phyloP scores from a whole-genome alignment of 2,797 vertebrate species.

The Halcyon leucocephala region DNA sequence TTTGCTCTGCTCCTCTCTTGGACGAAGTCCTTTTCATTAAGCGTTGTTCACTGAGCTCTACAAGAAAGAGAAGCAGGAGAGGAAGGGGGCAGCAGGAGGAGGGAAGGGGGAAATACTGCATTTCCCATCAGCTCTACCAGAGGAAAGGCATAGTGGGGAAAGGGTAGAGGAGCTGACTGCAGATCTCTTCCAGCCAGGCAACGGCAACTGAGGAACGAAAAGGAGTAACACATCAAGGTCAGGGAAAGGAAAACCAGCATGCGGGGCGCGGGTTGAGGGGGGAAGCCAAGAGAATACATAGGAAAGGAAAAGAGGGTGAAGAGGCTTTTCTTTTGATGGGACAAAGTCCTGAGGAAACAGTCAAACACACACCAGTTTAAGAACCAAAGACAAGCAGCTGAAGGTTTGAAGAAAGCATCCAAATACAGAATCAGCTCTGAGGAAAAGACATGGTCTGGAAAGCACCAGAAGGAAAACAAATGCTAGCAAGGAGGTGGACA shows the following conservation, averaged over 20 bases:
- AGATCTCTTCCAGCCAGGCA: not conserved
- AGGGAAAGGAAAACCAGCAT: not conserved
- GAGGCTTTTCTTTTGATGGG: not conserved
- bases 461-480: not conserved
- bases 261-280: no score
- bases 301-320: not conserved
- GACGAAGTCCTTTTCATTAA: not conserved
- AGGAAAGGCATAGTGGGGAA: not conserved
- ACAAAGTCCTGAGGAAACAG: not conserved
- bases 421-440: not conserved
- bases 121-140: not conserved
- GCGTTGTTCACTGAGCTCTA: not conserved
- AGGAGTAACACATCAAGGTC: not conserved
- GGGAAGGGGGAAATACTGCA: not conserved
- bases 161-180: not conserved
- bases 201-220: not conserved
- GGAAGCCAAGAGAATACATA: not conserved
- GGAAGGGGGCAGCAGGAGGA: not conserved
- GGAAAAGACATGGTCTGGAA: not conserved
- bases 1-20: not conserved
- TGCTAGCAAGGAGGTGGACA: not conserved
- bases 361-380: not conserved
- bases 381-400: not conserved
- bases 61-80: slow-evolving; percentile 1
- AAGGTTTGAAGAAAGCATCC: not conserved